A percentile compares a stretch with the other conserved stretches of the same genome.
These are phyloP conservation scores for Drosophila paulistorum DNA, from an alignment of 1,140 invertebrate genomes.

Conservation along the genomic window DNA sequence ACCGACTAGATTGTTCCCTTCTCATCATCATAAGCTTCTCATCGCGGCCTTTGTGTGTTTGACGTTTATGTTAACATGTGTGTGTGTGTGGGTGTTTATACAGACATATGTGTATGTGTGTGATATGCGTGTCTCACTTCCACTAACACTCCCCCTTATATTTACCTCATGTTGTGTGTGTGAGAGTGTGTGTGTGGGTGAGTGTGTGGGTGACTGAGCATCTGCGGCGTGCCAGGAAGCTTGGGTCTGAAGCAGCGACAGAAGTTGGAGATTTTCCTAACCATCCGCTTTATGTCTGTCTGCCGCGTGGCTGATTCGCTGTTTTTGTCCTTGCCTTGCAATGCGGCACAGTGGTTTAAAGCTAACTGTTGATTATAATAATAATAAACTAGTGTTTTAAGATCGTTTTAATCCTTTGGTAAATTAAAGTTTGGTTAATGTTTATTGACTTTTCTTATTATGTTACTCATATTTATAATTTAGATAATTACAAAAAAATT, in stretches of 20 bases:
- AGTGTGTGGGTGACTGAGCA: conserved; percentile 52
- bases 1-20: not conserved
- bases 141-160: not conserved
- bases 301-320: conserved; percentile 45
- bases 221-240: conserved; percentile 70
- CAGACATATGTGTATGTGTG: conserved; percentile 23
- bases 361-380: too few species aligned
- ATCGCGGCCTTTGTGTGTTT: conserved; percentile 71
- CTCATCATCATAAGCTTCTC: conserved; percentile 3
- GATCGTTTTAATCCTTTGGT: too few species aligned
- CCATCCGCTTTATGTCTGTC: conserved; percentile 48
- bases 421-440: too few species aligned
- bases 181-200: conserved; percentile 39
- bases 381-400: too few species aligned
- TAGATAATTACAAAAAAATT: too few species aligned
- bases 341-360: conserved; percentile 28
- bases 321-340: conserved; percentile 27
- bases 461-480: too few species aligned
- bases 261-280: conserved; percentile 42
- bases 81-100: conserved; percentile 61
- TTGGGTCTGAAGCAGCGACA: conserved; percentile 44
- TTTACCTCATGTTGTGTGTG: conserved; percentile 23
- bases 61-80: conserved; percentile 81
- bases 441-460: too few species aligned
- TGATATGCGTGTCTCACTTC: conserved; percentile 12